Percentiles rank a stretch among this genome's conserved stretches.
These are phyloP conservation scores for Agraylea sexmaculata DNA, from an alignment of 1,140 invertebrate genomes.

Conservation along the genomic window DNA sequence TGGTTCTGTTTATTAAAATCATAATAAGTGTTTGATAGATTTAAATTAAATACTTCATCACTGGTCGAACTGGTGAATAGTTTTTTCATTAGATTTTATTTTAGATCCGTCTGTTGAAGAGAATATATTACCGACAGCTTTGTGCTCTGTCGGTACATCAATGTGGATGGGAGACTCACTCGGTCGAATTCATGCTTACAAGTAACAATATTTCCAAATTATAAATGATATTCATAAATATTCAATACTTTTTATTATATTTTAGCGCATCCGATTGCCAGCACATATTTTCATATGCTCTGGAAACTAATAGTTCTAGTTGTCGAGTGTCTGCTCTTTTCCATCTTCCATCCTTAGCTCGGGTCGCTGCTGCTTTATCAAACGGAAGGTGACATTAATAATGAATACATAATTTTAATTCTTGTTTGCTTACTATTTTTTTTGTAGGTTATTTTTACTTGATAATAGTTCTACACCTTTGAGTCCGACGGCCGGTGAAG, in stretches of 20 bases:
- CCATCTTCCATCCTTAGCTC: slow-evolving; percentile 48
- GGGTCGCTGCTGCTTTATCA: slow-evolving; percentile 59
- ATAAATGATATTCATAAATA: slow-evolving; percentile 5
- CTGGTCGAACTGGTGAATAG: no score
- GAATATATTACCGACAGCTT: slow-evolving; percentile 47
- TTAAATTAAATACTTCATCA: no score
- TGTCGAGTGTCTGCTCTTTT: slow-evolving; percentile 51
- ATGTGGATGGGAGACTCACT: slow-evolving; percentile 81
- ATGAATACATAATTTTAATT: background rate
- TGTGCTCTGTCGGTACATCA: slow-evolving; percentile 54
- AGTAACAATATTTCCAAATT: slow-evolving; percentile 36
- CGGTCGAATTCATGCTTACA: slow-evolving; percentile 69
- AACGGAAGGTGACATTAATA: slow-evolving; percentile 40
- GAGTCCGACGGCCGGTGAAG: slow-evolving; percentile 50
- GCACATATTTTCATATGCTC: slow-evolving; percentile 44
- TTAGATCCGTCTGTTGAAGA: slow-evolving; percentile 25
- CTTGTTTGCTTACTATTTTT: slow-evolving; percentile 2
- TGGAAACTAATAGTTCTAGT: slow-evolving; percentile 40
- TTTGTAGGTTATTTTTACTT: slow-evolving; percentile 56
- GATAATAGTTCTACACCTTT: slow-evolving; percentile 46
- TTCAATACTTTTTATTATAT: slow-evolving; percentile 13
- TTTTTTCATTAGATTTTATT: no score
- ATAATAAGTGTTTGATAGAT: no score
- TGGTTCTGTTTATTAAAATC: no score
- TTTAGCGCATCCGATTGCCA: slow-evolving; percentile 39